phyloP scores from a whole-genome alignment of 1,140 invertebrate genomes.

The Drosophila orena region DNA sequence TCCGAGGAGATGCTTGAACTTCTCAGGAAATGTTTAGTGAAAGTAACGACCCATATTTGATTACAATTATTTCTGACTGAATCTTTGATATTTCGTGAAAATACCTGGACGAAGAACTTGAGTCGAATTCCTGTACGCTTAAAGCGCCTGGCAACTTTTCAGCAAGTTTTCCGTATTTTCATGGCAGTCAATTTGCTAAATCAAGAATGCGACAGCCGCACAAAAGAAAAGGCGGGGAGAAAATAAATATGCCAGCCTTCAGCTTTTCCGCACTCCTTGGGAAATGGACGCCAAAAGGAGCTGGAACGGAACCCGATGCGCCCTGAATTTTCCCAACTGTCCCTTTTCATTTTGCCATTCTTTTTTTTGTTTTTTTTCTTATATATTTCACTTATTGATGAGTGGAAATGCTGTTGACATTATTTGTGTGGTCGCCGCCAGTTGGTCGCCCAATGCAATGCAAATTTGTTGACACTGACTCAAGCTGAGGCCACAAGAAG shows the following conservation, averaged over 20 bases:
- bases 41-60: slow-evolving; percentile 1
- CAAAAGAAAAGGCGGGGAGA: slow-evolving; percentile 2
- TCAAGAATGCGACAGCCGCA: slow-evolving; percentile 48
- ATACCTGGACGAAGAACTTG: slow-evolving; percentile 20
- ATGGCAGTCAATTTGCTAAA: slow-evolving; percentile 60
- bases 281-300: slow-evolving; percentile 24
- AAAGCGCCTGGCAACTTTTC: slow-evolving; percentile 50
- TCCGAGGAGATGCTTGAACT: neutral
- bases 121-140: slow-evolving; percentile 38
- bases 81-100: slow-evolving; percentile 15
- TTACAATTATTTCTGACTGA: slow-evolving; percentile 5
- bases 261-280: slow-evolving; percentile 21
- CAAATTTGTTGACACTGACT: slow-evolving; percentile 71
- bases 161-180: slow-evolving; percentile 49
- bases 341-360: neutral
- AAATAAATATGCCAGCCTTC: slow-evolving; percentile 53
- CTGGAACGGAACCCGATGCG: slow-evolving; percentile 45
- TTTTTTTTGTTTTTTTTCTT: slow-evolving; percentile 5
- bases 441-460: slow-evolving; percentile 70
- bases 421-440: slow-evolving; percentile 74
- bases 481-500: slow-evolving; percentile 24
- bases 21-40: neutral
- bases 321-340: slow-evolving; percentile 17
- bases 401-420: slow-evolving; percentile 76
- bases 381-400: slow-evolving; percentile 70